phyloP scores from a whole-genome alignment of 2,797 vertebrate genomes.

The Cercopithecus mitis region DNA sequence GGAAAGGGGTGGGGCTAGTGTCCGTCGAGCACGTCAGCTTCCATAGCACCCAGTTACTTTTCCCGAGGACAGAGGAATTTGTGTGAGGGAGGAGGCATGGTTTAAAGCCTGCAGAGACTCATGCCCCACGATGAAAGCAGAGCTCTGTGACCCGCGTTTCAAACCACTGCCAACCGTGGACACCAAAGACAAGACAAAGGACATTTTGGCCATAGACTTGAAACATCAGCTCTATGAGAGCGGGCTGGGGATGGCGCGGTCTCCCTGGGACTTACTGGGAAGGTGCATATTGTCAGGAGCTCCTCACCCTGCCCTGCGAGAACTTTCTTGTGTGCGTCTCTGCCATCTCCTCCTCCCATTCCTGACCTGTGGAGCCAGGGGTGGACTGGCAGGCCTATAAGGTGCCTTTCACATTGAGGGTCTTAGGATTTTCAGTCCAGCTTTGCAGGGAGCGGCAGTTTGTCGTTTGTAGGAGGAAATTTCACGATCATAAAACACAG shows the following conservation, averaged over 20 bases:
- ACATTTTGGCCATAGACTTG: background rate
- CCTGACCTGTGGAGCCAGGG: background rate
- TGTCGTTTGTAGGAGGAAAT: background rate
- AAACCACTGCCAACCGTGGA: background rate
- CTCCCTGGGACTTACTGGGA: background rate
- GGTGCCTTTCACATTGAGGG: background rate
- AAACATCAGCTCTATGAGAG: background rate
- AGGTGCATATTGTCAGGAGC: accelerated
- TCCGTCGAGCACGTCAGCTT: too few species aligned
- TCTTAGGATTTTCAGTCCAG: background rate
- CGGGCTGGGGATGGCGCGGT: accelerated
- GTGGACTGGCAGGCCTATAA: background rate
- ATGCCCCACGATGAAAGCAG: accelerated
- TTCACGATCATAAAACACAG: background rate
- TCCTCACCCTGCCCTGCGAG: background rate
- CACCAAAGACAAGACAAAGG: too few species aligned
- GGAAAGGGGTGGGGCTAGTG: background rate
- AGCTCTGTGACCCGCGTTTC: background rate
- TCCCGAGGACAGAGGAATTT: background rate
- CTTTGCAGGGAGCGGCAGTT: background rate
- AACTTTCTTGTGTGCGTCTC: background rate
- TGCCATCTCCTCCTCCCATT: background rate
- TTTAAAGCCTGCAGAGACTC: background rate
- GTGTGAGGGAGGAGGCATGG: background rate
- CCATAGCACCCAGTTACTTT: background rate